A percentile compares a stretch with the other conserved stretches of the same genome.
These are phyloP conservation scores for Venustoraphidia nigricollis DNA, from an alignment of 2,888 invertebrate species.

Conservation along the genomic window DNA sequence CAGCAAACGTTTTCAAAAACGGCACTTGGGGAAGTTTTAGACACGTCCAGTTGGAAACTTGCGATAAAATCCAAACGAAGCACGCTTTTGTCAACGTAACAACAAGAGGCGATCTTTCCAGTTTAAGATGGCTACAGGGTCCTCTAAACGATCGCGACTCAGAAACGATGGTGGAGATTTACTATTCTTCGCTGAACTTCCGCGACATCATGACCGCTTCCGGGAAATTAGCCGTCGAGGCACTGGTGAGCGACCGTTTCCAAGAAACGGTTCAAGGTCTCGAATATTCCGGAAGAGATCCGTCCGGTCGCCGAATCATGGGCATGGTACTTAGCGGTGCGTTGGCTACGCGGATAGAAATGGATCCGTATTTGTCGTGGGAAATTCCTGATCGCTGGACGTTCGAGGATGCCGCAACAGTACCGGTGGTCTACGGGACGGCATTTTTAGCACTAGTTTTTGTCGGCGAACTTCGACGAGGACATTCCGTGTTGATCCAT, in stretches of 20 bases:
- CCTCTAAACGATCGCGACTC: conserved; percentile 86
- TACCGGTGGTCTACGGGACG: conserved; percentile 32
- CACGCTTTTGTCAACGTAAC: conserved; percentile 66
- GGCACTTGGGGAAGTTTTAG: conserved; percentile 9
- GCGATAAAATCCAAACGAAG: conserved; percentile 30
- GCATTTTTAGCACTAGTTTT: conserved; percentile 29
- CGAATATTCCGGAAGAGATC: conserved; percentile 41
- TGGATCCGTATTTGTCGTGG: conserved; percentile 39
- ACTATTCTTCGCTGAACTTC: too few relatives aligned
- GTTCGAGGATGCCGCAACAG: conserved; percentile 42
- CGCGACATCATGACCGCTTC: too few relatives aligned
- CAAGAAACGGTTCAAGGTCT: conserved; percentile 52
- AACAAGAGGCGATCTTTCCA: conserved; percentile 73
- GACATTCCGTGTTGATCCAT: conserved; percentile 33
- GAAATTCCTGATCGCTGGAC: conserved; percentile 55
- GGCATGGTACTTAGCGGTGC: conserved; percentile 33
- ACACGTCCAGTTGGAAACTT: too few relatives aligned
- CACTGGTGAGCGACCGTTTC: conserved; percentile 47
- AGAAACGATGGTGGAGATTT: conserved; percentile 61
- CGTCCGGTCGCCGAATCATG: conserved; percentile 23
- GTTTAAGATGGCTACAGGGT: conserved; percentile 48
- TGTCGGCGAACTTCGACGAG: conserved; percentile 18
- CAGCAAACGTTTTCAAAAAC: too few relatives aligned
- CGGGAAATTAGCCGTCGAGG: conserved; percentile 73
- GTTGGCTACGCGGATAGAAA: conserved; percentile 37